A percentile compares a stretch with the other conserved stretches of the same genome.
Evolutionary conservation across 2,888 invertebrate species (phyloP).

Genomic region (Harmothoe impar): DNA sequence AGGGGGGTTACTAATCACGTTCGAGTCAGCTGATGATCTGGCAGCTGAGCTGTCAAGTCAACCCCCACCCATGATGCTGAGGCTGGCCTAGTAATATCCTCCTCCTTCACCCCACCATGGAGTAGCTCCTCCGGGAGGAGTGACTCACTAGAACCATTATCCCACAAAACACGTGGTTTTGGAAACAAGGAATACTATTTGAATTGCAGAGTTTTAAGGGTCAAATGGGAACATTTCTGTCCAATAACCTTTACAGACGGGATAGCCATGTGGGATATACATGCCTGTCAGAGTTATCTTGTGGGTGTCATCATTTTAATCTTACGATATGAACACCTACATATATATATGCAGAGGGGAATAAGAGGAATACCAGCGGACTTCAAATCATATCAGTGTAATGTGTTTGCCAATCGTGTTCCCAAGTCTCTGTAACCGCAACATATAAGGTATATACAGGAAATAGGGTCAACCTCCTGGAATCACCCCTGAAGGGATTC

Average conservation of each 20-base stretch:
- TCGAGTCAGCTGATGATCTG: background rate
- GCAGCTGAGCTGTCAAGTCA: conserved; percentile 27
- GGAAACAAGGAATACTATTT: background rate
- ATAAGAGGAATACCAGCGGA: no score
- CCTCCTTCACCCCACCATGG: background rate
- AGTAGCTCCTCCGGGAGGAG: background rate
- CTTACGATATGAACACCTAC: no score
- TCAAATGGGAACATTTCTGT: background rate
- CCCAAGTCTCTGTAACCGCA: no score
- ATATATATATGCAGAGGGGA: no score
- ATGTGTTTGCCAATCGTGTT: no score
- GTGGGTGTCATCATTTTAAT: background rate
- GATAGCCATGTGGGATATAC: background rate
- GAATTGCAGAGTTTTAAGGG: no score
- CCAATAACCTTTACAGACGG: background rate
- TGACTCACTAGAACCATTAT: background rate
- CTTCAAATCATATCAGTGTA: no score
- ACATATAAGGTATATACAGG: no score
- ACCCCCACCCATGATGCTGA: background rate
- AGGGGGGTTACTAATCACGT: conserved; percentile 9
- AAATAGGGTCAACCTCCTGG: no score
- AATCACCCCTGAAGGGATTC: no score
- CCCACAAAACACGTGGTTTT: background rate
- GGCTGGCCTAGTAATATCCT: background rate
- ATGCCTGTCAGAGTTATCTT: background rate